Evolutionary conservation across 2,113 vertebrate genomes (phyloP).

Genomic region (Cyanoramphus novaezelandiae): DNA sequence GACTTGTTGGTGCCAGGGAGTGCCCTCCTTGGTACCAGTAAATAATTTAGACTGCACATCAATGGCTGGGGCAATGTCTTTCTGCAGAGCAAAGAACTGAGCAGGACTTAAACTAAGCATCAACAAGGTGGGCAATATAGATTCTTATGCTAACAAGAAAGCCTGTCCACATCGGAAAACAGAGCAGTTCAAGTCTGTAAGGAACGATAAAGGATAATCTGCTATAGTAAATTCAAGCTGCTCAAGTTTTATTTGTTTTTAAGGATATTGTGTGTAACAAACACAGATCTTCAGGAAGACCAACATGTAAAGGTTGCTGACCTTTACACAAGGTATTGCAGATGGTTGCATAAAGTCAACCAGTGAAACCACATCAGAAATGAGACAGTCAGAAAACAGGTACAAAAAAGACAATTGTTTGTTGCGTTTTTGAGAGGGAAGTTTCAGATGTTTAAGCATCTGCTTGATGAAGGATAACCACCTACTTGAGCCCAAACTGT

Average conservation of each 20-base stretch:
- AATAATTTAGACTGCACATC: not conserved
- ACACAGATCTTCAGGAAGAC: not conserved
- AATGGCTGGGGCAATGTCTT: not conserved
- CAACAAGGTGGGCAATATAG: not conserved
- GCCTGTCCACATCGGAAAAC: not conserved
- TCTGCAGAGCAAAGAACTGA: not conserved
- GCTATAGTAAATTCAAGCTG: not conserved
- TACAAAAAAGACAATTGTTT: not conserved
- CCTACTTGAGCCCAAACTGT: not conserved
- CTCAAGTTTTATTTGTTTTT: not conserved
- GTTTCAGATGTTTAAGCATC: not conserved
- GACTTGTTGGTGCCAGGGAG: not conserved
- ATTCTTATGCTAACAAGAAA: not conserved
- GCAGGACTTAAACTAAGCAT: not conserved
- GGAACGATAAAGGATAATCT: not conserved
- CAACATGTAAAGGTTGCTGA: not conserved
- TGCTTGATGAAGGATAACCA: not conserved
- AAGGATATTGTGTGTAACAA: not conserved
- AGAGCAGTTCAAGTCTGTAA: not conserved
- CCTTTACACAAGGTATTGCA: not conserved
- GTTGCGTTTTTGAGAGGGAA: not conserved
- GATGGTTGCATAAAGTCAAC: not conserved
- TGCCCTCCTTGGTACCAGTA: fast-evolving
- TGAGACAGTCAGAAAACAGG: not conserved
- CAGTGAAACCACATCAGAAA: not conserved